phyloP scores from a whole-genome alignment of 1,140 invertebrate genomes.

The Gerris buenoi region DNA sequence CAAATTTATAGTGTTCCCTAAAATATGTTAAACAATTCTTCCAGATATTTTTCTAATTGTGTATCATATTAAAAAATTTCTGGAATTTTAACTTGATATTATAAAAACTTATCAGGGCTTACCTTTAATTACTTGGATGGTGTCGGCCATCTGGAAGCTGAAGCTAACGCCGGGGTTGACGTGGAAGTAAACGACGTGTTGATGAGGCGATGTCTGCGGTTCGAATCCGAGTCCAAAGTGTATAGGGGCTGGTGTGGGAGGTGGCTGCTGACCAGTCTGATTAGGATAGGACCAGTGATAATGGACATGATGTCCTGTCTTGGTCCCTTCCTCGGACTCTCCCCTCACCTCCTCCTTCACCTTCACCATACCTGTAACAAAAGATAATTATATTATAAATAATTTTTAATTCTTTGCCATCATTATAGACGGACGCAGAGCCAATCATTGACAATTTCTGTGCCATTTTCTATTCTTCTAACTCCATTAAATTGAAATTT shows the following conservation, averaged over 20 bases:
- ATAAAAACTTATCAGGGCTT: slow-evolving; percentile 13
- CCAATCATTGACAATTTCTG: background rate
- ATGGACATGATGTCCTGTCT: slow-evolving; percentile 27
- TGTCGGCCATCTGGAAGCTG: slow-evolving; percentile 46
- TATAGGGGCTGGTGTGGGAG: slow-evolving; percentile 30
- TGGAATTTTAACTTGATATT: no score
- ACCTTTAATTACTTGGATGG: slow-evolving; percentile 48
- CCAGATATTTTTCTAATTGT: no score
- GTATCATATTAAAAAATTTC: no score
- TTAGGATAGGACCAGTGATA: slow-evolving; percentile 29
- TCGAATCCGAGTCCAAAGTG: slow-evolving; percentile 36
- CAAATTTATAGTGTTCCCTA: no score
- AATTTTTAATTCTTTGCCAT: background rate
- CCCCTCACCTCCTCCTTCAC: slow-evolving; percentile 14
- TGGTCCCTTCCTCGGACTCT: slow-evolving; percentile 11
- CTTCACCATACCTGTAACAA: slow-evolving; percentile 16
- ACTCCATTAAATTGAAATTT: background rate
- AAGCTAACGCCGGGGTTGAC: slow-evolving; percentile 52
- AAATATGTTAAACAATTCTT: no score
- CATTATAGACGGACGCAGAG: background rate
- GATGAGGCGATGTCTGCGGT: slow-evolving; percentile 30
- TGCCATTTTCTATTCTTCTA: background rate
- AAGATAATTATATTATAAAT: background rate
- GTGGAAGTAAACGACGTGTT: slow-evolving; percentile 50
- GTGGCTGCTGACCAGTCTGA: slow-evolving; percentile 13